Percentiles rank a stretch among this genome's conserved stretches.
These are phyloP conservation scores for Paragorgia papillata DNA, from an alignment of 92 coral and sea anemone genomes.

Conservation along the genomic window DNA sequence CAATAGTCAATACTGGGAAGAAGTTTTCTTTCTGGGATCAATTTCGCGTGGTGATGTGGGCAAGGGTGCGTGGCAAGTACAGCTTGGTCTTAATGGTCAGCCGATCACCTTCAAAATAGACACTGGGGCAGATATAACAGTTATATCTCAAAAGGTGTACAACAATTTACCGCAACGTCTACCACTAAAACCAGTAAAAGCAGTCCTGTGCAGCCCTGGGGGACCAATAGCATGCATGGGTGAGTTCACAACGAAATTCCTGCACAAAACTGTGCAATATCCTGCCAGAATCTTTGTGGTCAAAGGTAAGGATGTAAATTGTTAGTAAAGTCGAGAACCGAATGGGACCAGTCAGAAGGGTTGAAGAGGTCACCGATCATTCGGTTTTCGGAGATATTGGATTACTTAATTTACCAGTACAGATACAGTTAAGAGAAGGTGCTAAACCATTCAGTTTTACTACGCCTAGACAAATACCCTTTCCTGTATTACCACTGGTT, in stretches of 20 bases:
- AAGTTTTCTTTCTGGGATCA: constrained; percentile 55
- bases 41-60: constrained; percentile 8
- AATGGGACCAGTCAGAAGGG: constrained; percentile 48
- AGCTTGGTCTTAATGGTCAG: constrained; percentile 43
- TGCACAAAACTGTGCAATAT: constrained; percentile 6
- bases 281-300: constrained; percentile 24
- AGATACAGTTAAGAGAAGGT: constrained; percentile 28
- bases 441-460: constrained; percentile 52
- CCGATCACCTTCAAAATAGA: constrained; percentile 50
- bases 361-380: constrained; percentile 28
- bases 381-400: constrained; percentile 41
- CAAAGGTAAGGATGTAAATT: constrained; percentile 36
- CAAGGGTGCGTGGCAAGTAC: constrained; percentile 54
- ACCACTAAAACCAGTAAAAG: constrained; percentile 32
- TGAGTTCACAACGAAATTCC: constrained; percentile 14
- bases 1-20: constrained; percentile 8
- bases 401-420: constrained; percentile 19
- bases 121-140: constrained; percentile 57
- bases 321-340: constrained; percentile 32
- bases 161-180: constrained; percentile 43
- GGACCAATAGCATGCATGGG: constrained; percentile 39
- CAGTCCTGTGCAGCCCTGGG: constrained; percentile 43
- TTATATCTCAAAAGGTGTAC: constrained; percentile 45
- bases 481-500: constrained; percentile 52
- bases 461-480: constrained; percentile 47